phyloP scores from a whole-genome alignment of 2,113 vertebrate species.

The Poicephalus meyeri region DNA sequence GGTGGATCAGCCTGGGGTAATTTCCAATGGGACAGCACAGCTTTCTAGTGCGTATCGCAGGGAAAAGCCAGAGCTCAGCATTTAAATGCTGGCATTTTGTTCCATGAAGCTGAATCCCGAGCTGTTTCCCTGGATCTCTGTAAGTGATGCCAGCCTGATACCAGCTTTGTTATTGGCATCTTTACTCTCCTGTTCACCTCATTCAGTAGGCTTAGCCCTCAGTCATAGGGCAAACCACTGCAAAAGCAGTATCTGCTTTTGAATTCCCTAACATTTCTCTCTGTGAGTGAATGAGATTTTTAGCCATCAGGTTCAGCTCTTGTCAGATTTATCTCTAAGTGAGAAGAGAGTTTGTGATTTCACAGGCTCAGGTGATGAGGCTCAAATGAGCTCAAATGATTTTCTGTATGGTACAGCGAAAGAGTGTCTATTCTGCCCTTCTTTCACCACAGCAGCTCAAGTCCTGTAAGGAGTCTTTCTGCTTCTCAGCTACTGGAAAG shows the following conservation, averaged over 20 bases:
- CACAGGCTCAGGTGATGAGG: not conserved
- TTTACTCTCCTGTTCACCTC: not conserved
- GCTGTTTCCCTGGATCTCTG: not conserved
- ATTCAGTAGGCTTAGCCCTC: not conserved
- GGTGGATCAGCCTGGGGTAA: not conserved
- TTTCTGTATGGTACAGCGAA: not conserved
- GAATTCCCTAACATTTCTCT: not conserved
- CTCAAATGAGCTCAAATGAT: not conserved
- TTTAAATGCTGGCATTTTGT: fast-evolving
- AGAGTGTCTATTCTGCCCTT: not conserved
- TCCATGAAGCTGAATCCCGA: fast-evolving
- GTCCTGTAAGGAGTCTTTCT: not conserved
- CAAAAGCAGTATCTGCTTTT: not conserved
- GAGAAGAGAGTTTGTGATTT: not conserved
- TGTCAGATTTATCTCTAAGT: not conserved
- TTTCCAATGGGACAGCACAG: not conserved
- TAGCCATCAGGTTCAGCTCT: not conserved
- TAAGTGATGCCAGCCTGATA: not conserved
- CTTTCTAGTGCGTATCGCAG: fast-evolving
- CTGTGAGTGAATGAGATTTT: not conserved
- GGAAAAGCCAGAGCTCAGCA: not conserved
- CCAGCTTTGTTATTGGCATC: not conserved
- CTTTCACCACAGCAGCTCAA: not conserved
- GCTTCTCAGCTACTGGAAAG: not conserved
- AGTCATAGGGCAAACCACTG: not conserved